Evolutionary conservation across 2,888 invertebrate species (phyloP).

Genomic region (Gasteruption jaculator): DNA sequence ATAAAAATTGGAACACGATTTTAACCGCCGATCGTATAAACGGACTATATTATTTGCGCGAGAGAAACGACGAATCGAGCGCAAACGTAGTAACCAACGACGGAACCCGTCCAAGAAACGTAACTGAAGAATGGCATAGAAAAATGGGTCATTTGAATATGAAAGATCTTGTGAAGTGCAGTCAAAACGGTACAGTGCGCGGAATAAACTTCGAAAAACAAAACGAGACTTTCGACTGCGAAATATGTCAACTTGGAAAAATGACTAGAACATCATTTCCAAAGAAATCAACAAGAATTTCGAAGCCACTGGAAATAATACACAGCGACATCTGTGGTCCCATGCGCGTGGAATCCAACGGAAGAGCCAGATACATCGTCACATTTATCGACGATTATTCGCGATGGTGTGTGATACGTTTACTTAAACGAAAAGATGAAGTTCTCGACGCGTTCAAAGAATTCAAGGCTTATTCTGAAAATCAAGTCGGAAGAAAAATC

Average conservation of each 20-base stretch:
- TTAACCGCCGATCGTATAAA: constrained; percentile 12
- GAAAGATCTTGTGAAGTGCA: constrained; percentile 15
- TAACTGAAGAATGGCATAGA: constrained; percentile 17
- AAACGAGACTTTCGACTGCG: constrained; percentile 7
- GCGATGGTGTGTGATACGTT: constrained; percentile 24
- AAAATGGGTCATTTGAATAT: constrained; percentile 23
- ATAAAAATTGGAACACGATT: constrained; percentile 6
- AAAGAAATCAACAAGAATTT: background rate
- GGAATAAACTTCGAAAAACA: constrained; percentile 12
- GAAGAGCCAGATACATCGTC: constrained; percentile 24
- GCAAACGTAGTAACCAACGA: background rate
- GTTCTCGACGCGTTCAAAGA: constrained; percentile 23
- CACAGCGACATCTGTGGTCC: constrained; percentile 24
- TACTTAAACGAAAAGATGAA: constrained; percentile 25
- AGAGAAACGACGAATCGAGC: background rate
- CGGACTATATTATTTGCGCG: constrained; percentile 15
- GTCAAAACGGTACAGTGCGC: constrained; percentile 11
- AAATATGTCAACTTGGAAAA: constrained; percentile 17
- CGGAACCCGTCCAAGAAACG: background rate
- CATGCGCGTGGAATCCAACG: constrained; percentile 23
- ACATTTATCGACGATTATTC: constrained; percentile 30
- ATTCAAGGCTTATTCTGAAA: constrained; percentile 23
- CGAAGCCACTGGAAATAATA: constrained; percentile 16
- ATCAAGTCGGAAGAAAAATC: constrained; percentile 23
- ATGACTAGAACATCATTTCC: constrained; percentile 18